These are phyloP conservation scores for Hydractinia echinata DNA, from an alignment of 30 jellyfish, hydroid and myxozoan species.

Conservation along the genomic window DNA sequence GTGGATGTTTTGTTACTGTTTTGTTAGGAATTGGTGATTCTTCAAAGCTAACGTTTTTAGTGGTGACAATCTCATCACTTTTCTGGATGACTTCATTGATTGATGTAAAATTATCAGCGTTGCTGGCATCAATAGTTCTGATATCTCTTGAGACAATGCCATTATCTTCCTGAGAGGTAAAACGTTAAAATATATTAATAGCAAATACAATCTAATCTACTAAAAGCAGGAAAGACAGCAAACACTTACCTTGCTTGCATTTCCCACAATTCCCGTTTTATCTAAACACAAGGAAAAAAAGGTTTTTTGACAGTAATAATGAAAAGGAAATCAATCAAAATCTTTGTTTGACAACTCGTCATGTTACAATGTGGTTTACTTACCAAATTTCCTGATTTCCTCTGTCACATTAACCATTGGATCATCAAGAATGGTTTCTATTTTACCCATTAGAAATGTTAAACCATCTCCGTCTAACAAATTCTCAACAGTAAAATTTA, in stretches of 20 bases:
- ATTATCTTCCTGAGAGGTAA: neutral
- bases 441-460: neutral
- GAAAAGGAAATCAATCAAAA: too few species aligned
- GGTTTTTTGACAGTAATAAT: too few species aligned
- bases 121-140: neutral
- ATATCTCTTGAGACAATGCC: conserved; percentile 13
- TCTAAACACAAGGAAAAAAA: too few species aligned
- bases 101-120: neutral
- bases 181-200: neutral
- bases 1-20: conserved; percentile 6
- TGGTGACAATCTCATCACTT: neutral
- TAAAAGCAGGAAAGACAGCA: too few species aligned
- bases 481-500: conserved; percentile 19
- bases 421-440: conserved; percentile 19
- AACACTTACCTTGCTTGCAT: too few species aligned
- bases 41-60: neutral
- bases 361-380: neutral
- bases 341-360: too few species aligned
- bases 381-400: neutral
- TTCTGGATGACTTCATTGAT: conserved; percentile 13
- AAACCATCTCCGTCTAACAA: neutral
- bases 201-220: too few species aligned
- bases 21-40: neutral
- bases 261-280: too few species aligned
- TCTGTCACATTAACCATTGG: conserved; percentile 12